Percentiles rank a stretch among this genome's conserved stretches.
Conservation (phyloP, 2,888 invertebrate genomes). For the Megalurothrips usitatus region DNA sequence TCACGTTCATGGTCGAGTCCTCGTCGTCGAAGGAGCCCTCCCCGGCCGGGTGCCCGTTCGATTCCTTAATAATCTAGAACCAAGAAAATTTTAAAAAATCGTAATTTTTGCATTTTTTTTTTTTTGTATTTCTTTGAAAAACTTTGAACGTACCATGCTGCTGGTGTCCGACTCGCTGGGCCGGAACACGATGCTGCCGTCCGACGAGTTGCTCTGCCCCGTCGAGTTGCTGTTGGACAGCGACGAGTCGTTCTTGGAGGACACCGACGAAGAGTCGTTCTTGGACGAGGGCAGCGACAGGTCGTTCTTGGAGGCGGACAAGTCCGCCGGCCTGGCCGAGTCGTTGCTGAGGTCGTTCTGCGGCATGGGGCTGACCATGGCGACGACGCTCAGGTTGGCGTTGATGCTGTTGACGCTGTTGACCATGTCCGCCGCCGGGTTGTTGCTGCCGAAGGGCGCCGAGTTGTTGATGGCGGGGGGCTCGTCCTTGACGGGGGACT, state of each 20-base stretch:
- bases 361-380: conserved; percentile 75
- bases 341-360: conserved; percentile 44
- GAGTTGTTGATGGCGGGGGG: conserved; percentile 25
- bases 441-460: conserved; percentile 44
- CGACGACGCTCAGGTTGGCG: conserved; percentile 40
- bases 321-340: too few species aligned
- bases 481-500: conserved; percentile 48
- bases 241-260: conserved; percentile 35
- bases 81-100: not conserved
- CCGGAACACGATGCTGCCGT: conserved; percentile 68
- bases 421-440: conserved; percentile 40
- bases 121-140: too few species aligned
- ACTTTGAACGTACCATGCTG: not conserved
- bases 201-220: conserved; percentile 66
- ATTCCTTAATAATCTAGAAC: not conserved
- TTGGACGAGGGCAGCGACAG: not conserved
- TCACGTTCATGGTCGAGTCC: conserved; percentile 66
- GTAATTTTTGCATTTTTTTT: too few species aligned
- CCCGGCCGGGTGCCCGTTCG: not conserved
- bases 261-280: not conserved
- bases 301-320: too few species aligned
- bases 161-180: conserved; percentile 48
- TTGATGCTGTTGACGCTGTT: conserved; percentile 18
- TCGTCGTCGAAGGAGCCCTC: conserved; percentile 53
- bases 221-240: conserved; percentile 51